Percentiles rank a stretch among this genome's conserved stretches.
These are phyloP conservation scores for Karalla daura DNA, from an alignment of 2,797 vertebrate genomes.

Conservation along the genomic window DNA sequence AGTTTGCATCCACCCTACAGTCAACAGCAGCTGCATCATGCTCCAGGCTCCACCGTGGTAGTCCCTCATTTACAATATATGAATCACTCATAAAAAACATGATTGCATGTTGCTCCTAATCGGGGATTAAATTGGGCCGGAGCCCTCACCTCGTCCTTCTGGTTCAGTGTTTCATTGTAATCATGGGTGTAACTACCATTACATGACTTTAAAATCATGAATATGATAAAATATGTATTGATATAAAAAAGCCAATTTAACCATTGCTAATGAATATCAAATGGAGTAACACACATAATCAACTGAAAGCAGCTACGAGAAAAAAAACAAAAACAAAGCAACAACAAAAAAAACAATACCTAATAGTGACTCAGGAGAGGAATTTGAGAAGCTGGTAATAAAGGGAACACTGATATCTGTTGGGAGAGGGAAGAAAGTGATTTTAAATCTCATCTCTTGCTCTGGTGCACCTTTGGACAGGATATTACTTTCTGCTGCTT, in stretches of 20 bases:
- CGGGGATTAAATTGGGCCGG: too few species aligned
- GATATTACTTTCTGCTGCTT: constrained; percentile 69
- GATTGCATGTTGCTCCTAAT: neutral
- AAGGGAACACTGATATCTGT: constrained; percentile 35
- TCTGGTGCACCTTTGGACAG: constrained; percentile 54
- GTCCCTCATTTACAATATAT: neutral
- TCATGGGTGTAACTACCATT: too few species aligned
- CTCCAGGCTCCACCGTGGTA: neutral
- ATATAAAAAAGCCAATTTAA: too few species aligned
- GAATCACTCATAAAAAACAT: neutral
- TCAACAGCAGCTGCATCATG: neutral
- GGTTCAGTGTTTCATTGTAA: too few species aligned
- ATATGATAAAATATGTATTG: too few species aligned
- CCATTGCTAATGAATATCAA: constrained; percentile 7
- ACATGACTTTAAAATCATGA: too few species aligned
- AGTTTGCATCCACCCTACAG: neutral
- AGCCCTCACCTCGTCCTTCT: too few species aligned
- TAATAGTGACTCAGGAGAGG: neutral
- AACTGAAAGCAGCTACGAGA: constrained; percentile 6
- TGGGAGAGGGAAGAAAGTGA: constrained; percentile 22
- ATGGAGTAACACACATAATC: neutral
- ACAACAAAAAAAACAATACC: too few species aligned
- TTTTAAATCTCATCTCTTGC: constrained; percentile 47
- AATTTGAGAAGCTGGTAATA: constrained; percentile 40
- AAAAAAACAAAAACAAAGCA: too few species aligned